Evolutionary conservation across 2,888 invertebrate genomes (phyloP), one percentile per base, ranked within the genome.

Genomic region (Metalampra italica): DNA sequence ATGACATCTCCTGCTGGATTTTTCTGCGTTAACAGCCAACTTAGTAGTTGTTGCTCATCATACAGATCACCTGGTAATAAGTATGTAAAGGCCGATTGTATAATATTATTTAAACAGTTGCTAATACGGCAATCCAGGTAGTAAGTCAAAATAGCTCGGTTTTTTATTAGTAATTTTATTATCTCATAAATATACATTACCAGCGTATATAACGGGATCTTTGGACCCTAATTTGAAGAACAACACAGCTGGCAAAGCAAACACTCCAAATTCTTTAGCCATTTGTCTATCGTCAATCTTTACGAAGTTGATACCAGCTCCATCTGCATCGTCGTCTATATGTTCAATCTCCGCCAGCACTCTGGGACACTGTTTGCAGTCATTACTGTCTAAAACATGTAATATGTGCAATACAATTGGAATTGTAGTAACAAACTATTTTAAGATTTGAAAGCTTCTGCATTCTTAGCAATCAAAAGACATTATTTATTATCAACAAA

Each of bases 321-420:
- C 91, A 71, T 97, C 97, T 0, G 97, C 97, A 60, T 97, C 97
- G 70, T 97, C 97, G 68, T 97, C 97, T 62, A 97, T 97, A 77
- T 97, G 96, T 71, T 97, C 97, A 58, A 97, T 94, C 79, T 97
- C 97, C 36, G 92, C 91, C 61, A 97, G 90, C 29, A 97, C 97
- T 74, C 94, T 92, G 60, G 95, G 95, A 76, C 97, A 97, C 82
- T 97, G 97, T 84, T 97, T 97, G 90, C 97, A 97, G 87, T 97
- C 97, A 91, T 95, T 95, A 91, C 96, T 96, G 90, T 97, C 97
- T 97, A 90, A 85, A 92, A 92, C 83, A 90, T 83, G 81, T 78
- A 69, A 77, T 73, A 80, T 82, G 82, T 87, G 81, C 76, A 84
- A 84, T 80, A 80, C 71, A 76, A 73, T 75, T 75, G 71, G 68